Evolutionary conservation across 2,888 invertebrate genomes (phyloP), one percentile per base, ranked within the genome.

Genomic region (Cosmia pyralina): DNA sequence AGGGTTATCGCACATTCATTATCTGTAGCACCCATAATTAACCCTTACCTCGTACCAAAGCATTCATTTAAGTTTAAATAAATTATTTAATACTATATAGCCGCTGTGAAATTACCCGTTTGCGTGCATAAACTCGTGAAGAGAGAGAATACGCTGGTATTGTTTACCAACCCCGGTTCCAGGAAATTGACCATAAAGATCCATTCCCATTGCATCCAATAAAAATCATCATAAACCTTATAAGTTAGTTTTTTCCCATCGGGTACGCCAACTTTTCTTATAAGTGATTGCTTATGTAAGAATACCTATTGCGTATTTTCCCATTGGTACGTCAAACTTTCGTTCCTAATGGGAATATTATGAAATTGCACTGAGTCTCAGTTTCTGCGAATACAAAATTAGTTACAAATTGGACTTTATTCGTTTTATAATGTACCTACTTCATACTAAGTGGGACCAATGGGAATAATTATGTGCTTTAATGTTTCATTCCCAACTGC

Each of bases 121-220:
- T 62, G 81, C 84, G 84, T 82, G 81, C 59, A 67, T 55, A n/a
- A 78, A 71, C 48, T 84, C 58, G 41, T 72, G 69, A 74, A 83
- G 44, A 41, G 13, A 63, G 67, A 77, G 81, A 70, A 71, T 62
- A 65, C 28, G 22, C 59, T 63, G 68, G 57, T 67, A 75, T 79
- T 71, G 68, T 80, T 77, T 68, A 67, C 66, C 22, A 10, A 55
- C 19, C 41, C 10, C 0, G 34, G 22, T 22, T 57, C 22, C 62
- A 38, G 58, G 34, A 65, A 82, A 74, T 82, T 69, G 64, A 68
- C 57, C 60, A 70, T 71, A 66, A 55, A 66, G 41, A 74, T 68
- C 19, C 65, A 55, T 74, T 81, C 65, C 50, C 46, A 70, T 55
- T 50, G 65, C 22, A 38, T 41, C 4, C 11, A 65, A 65, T 78